Evolutionary conservation across 2,797 vertebrate species (phyloP), one percentile per base, ranked within the genome.

Genomic region (Telmatherina bonti): DNA sequence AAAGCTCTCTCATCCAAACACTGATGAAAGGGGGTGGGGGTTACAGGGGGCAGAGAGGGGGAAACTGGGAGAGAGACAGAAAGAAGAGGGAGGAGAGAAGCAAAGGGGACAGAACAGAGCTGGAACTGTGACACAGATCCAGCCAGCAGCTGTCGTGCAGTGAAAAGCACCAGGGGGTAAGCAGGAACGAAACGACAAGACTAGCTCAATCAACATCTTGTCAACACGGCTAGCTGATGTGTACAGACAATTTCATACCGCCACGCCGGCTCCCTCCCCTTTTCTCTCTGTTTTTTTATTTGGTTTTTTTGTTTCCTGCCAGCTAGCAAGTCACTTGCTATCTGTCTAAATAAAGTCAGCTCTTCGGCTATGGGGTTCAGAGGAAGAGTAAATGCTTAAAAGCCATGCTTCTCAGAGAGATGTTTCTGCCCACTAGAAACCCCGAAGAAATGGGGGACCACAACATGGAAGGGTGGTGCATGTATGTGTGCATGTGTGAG

Each of bases 161-260:
- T 81, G 89, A 90, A 90, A 63, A 93, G 87, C 90, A 92, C 91
- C 90, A 79, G 89, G 90, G 91, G 93, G 91, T 89, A 86, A 87
- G 89, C 81, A 86, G 86, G 84, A 92, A 80, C 66, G 64, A 89
- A 94, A 91, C 92, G 92, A 94, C 93, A 93, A 91, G 90, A 89
- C 88, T 75, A 88, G 89, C 93, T 95, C 94, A 93, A 93, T 94
- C 93, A 92, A 91, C 92, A 91, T 94, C 91, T 93, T 92, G 92
- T 94, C 93, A 93, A 91, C 91, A 92, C 86, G 74, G 85, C 86
- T 87, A 88, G 90, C 88, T 92, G 93, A 93, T 93, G 89, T 91
- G 87, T 90, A 89, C 89, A 91, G 91, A 94, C 93, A 92, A 89
- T 92, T 92, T 92, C 84, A 90, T 91, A 88, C 87, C 72, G 62